phyloP scores from a whole-genome alignment of 2,113 vertebrate genomes.

The Xenopus laevis region DNA sequence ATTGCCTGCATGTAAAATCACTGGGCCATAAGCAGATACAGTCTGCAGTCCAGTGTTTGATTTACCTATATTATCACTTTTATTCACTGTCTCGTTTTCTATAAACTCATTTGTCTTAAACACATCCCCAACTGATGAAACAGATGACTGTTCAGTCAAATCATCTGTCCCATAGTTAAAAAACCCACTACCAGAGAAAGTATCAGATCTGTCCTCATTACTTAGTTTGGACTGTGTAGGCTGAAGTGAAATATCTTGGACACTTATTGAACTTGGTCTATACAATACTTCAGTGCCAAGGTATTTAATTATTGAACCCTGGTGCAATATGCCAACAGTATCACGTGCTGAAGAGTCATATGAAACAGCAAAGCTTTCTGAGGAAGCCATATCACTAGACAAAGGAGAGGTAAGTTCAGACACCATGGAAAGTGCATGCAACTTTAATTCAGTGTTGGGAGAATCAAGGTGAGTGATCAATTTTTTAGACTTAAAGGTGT shows the following conservation, averaged over 20 bases:
- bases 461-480: conserved; percentile 65
- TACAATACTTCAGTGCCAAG: conserved; percentile 57
- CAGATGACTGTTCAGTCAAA: conserved; percentile 55
- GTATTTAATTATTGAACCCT: conserved; percentile 59
- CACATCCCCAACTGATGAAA: conserved; percentile 62
- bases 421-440: conserved; percentile 71
- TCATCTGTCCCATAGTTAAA: conserved; percentile 66
- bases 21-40: conserved; percentile 61
- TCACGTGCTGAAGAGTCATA: conserved; percentile 59
- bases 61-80: conserved; percentile 55
- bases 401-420: conserved; percentile 64
- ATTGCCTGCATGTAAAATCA: conserved; percentile 58
- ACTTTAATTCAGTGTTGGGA: conserved; percentile 67
- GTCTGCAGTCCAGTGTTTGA: conserved; percentile 62
- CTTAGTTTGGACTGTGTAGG: conserved; percentile 69
- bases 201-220: conserved; percentile 65
- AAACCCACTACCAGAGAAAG: conserved; percentile 67
- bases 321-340: conserved; percentile 60
- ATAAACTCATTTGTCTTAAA: conserved; percentile 62
- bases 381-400: conserved; percentile 64
- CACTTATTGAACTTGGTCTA: conserved; percentile 58
- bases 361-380: conserved; percentile 63
- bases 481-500: conserved; percentile 54
- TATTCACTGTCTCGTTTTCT: conserved; percentile 54
- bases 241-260: conserved; percentile 62